These are phyloP conservation scores for Acrocephalus arundinaceus DNA, from an alignment of 2,113 vertebrate genomes.

Conservation along the genomic window DNA sequence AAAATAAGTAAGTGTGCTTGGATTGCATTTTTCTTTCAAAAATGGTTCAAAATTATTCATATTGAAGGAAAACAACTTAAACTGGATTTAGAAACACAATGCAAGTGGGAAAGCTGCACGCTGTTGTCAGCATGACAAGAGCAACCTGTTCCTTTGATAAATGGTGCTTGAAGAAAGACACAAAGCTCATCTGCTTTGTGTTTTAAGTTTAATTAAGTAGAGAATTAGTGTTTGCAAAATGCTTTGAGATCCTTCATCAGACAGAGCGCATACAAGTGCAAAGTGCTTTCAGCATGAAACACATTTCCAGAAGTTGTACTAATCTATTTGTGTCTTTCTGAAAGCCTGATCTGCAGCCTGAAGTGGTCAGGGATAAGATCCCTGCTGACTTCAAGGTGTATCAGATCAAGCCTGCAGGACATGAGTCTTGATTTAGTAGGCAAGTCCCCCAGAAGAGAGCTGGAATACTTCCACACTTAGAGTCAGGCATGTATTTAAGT, in stretches of 20 bases:
- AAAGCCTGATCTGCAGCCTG: slow-evolving; percentile 21
- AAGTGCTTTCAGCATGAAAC: slow-evolving; percentile 10
- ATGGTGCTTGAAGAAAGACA: slow-evolving; percentile 54
- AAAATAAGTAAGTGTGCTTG: slow-evolving; percentile 64
- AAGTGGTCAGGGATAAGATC: slow-evolving; percentile 42
- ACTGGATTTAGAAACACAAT: slow-evolving; percentile 56
- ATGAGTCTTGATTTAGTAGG: background rate
- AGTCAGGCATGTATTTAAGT: background rate
- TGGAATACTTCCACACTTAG: background rate
- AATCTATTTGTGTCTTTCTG: slow-evolving; percentile 5
- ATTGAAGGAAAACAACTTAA: slow-evolving; percentile 66
- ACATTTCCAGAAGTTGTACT: background rate
- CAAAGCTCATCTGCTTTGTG: slow-evolving; percentile 47
- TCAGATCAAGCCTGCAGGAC: slow-evolving; percentile 38
- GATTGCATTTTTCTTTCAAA: slow-evolving; percentile 65
- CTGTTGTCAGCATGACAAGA: slow-evolving; percentile 57
- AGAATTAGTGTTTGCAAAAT: slow-evolving; percentile 48
- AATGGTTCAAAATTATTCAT: slow-evolving; percentile 54
- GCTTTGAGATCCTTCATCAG: slow-evolving; percentile 42
- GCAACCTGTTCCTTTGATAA: slow-evolving; percentile 69
- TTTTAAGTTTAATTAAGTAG: slow-evolving; percentile 68
- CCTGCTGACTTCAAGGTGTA: slow-evolving; percentile 19
- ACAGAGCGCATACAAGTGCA: background rate
- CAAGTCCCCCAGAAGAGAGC: slow-evolving; percentile 4
- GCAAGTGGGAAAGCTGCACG: slow-evolving; percentile 15